Evolutionary conservation across 2,113 vertebrate genomes (phyloP).

Genomic region (Edolisoma coerulescens): DNA sequence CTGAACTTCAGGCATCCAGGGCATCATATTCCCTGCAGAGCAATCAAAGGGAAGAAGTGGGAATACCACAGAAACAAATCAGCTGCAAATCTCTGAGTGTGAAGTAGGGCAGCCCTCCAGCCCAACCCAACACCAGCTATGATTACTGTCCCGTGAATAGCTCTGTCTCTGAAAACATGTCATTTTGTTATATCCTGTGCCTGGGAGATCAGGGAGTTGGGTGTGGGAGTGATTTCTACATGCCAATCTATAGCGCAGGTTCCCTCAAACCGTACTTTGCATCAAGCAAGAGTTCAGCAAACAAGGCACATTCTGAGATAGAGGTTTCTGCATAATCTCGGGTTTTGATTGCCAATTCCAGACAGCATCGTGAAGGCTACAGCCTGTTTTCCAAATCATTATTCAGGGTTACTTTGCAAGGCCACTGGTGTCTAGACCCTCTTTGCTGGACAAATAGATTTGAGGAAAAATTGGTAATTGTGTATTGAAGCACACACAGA

Average conservation of each 20-base stretch:
- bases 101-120: not conserved
- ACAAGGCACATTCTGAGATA: not conserved
- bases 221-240: not conserved
- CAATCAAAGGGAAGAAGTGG: not conserved
- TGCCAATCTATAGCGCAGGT: not conserved
- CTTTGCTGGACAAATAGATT: not conserved
- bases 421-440: not conserved
- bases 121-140: not conserved
- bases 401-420: not conserved
- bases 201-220: not conserved
- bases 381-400: not conserved
- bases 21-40: not conserved
- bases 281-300: not conserved
- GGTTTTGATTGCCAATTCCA: conserved; percentile 4
- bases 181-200: not conserved
- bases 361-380: not conserved
- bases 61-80: not conserved
- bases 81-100: not conserved
- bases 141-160: not conserved
- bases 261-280: not conserved
- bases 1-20: not conserved
- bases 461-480: not conserved
- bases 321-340: not conserved
- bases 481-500: not conserved
- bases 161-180: not conserved